Conservation (phyloP, 1,140 invertebrate species). For the Drosophila oshimai region DNA sequence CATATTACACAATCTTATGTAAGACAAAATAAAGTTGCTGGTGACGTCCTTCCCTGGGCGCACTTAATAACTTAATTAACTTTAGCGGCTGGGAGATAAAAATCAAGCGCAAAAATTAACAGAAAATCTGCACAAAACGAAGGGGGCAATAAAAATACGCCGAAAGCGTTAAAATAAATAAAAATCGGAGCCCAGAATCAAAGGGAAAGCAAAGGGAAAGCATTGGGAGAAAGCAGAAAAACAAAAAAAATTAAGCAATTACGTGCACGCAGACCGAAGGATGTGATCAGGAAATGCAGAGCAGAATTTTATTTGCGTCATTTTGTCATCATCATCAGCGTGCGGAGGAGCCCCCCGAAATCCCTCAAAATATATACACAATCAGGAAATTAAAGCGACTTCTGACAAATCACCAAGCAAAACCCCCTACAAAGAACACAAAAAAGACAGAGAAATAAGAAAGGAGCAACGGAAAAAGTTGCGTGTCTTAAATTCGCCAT, state of each 20-base stretch:
- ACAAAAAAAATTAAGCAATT: conserved; percentile 76
- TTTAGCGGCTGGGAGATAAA: conserved; percentile 56
- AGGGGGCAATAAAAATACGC: conserved; percentile 56
- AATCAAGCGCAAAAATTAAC: conserved; percentile 73
- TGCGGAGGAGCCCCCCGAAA: not conserved
- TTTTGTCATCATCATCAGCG: conserved; percentile 63
- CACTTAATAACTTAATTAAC: conserved; percentile 77
- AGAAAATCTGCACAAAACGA: conserved; percentile 34
- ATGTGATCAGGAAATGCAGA: conserved; percentile 63
- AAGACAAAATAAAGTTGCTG: conserved; percentile 52
- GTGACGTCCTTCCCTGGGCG: conserved; percentile 43
- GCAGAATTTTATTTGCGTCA: conserved; percentile 65
- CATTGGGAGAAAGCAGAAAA: not conserved
- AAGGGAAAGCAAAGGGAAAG: conserved; percentile 7
- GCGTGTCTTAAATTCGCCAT: conserved; percentile 79
- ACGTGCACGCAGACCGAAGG: conserved; percentile 57
- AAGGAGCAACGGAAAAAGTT: conserved; percentile 42
- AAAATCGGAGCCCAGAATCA: conserved; percentile 20
- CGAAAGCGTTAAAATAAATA: conserved; percentile 36
- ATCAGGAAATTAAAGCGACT: conserved; percentile 60
- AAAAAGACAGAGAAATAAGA: conserved; percentile 12
- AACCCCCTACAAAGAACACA: conserved; percentile 8
- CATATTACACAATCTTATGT: conserved; percentile 18
- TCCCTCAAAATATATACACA: conserved; percentile 8
- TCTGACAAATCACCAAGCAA: conserved; percentile 59